phyloP scores from a whole-genome alignment of 2,888 invertebrate genomes.

The Ceriagrion tenellum region DNA sequence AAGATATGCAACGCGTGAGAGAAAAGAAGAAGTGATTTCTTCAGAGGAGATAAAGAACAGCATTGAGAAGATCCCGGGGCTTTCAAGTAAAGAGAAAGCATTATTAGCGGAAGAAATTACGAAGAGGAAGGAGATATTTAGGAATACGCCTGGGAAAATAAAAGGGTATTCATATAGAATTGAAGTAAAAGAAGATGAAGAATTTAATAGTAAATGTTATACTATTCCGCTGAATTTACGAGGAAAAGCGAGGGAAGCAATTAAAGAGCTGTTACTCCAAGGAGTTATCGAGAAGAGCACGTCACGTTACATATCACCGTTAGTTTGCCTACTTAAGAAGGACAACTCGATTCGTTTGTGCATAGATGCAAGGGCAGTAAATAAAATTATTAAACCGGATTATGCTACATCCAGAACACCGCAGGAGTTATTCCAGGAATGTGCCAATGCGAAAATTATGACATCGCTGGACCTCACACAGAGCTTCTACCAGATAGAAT shows the following conservation, averaged over 20 bases:
- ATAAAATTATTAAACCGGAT: not conserved
- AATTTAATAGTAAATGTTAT: not conserved
- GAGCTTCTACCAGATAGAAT: not conserved
- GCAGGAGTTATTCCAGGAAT: not conserved
- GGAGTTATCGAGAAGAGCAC: not conserved
- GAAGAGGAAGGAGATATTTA: not conserved
- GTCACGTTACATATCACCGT: not conserved
- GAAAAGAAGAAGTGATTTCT: too few relatives aligned
- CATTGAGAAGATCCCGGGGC: too few relatives aligned
- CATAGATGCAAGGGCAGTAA: not conserved
- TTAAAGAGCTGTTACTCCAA: not conserved
- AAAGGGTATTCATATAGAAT: too few relatives aligned
- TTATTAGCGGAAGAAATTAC: too few relatives aligned
- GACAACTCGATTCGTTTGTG: not conserved
- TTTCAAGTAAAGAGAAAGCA: too few relatives aligned
- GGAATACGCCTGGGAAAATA: too few relatives aligned
- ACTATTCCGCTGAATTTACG: not conserved
- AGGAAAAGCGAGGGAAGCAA: not conserved
- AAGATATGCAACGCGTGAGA: too few relatives aligned
- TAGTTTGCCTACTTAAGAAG: not conserved
- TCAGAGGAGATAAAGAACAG: too few relatives aligned
- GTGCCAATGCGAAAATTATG: not conserved
- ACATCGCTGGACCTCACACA: not conserved
- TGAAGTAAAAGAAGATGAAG: too few relatives aligned
- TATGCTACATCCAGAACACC: not conserved